phyloP scores from a whole-genome alignment of 2,888 invertebrate genomes.

The Meteorus colon region DNA sequence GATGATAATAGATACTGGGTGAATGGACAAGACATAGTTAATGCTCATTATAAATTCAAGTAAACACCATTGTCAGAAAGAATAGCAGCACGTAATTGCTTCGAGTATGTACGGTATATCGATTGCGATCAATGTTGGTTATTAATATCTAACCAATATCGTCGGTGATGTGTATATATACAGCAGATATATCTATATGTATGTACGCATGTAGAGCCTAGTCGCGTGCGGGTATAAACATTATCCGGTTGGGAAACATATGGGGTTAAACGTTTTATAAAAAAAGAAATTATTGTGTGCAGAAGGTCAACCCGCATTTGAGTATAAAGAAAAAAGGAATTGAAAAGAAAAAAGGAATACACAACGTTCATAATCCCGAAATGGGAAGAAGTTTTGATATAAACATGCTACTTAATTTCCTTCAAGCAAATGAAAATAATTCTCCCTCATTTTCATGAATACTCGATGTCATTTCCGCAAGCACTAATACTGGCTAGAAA shows the following conservation, averaged over 20 bases:
- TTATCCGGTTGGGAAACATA: background rate
- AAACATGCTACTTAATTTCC: constrained; percentile 3
- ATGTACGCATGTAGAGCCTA: background rate
- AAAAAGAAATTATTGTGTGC: background rate
- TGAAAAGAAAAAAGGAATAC: background rate
- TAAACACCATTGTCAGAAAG: constrained; percentile 29
- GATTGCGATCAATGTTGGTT: constrained; percentile 35
- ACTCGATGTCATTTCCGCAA: constrained; percentile 11
- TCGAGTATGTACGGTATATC: constrained; percentile 26
- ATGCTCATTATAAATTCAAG: constrained; percentile 38
- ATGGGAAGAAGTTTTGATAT: background rate
- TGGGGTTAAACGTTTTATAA: background rate
- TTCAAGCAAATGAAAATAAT: background rate
- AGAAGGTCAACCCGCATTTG: constrained; percentile 28
- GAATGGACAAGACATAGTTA: constrained; percentile 26
- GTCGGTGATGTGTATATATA: background rate
- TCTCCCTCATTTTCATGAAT: background rate
- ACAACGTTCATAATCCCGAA: background rate
- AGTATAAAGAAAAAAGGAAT: background rate
- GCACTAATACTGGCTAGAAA: background rate
- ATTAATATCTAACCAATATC: constrained; percentile 32
- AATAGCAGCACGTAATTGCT: constrained; percentile 28
- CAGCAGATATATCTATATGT: background rate
- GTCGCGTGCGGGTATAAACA: constrained; percentile 32
- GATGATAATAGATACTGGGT: constrained; percentile 1